Conservation (phyloP, 2,113 vertebrate genomes). For the Colinus virginianus region DNA sequence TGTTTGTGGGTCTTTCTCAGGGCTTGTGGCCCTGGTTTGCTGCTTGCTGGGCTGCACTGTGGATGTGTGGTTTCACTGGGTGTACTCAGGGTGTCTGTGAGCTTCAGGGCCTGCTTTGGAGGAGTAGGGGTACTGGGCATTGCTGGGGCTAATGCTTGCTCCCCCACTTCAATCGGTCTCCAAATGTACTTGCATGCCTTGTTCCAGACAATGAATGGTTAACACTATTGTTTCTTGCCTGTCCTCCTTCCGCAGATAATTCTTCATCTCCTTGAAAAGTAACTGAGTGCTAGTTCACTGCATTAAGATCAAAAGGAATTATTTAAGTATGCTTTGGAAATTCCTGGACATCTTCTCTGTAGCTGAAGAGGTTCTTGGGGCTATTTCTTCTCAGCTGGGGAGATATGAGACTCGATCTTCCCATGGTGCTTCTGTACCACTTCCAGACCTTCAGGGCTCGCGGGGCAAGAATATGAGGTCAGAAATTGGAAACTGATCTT, state of each 20-base stretch:
- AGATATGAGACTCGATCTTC: background rate
- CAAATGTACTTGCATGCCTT: background rate
- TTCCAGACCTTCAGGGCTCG: constrained; percentile 12
- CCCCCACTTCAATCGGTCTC: background rate
- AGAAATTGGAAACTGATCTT: constrained; percentile 27
- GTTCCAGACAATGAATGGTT: background rate
- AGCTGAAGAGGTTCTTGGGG: background rate
- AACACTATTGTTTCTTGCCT: background rate
- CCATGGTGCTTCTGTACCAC: constrained; percentile 6
- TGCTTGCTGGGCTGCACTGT: background rate
- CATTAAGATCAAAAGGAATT: constrained; percentile 28
- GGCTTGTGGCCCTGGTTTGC: background rate
- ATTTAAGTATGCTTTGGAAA: background rate
- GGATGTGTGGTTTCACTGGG: background rate
- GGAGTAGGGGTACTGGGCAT: background rate
- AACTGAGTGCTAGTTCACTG: background rate
- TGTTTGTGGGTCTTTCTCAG: background rate
- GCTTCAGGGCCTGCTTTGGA: background rate
- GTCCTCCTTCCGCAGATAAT: background rate
- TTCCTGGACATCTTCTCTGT: background rate
- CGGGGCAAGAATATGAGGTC: background rate
- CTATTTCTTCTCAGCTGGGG: background rate
- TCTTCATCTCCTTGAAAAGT: background rate
- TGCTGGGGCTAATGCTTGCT: background rate
- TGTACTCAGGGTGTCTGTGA: background rate